These are phyloP conservation scores for Rutpela maculata DNA, from an alignment of 2,888 invertebrate species.

Conservation along the genomic window DNA sequence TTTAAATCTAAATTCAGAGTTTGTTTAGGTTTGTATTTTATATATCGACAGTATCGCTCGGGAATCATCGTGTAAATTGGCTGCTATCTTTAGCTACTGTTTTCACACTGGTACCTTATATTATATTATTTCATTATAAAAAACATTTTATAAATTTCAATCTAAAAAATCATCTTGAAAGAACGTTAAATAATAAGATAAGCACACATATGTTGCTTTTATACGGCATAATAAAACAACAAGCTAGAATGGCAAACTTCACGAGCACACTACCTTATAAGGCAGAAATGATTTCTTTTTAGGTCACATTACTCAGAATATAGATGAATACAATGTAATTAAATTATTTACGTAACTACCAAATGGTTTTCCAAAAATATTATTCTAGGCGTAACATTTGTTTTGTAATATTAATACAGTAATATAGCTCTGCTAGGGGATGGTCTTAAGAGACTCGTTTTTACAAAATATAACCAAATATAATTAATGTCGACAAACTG, in stretches of 20 bases:
- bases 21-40: no score
- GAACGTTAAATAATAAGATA: constrained; percentile 20
- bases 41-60: no score
- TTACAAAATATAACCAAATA: neutral
- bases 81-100: no score
- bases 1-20: no score
- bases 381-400: constrained; percentile 2
- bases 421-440: neutral
- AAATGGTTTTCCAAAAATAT: constrained; percentile 44
- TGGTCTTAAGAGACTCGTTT: neutral
- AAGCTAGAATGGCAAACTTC: constrained; percentile 49
- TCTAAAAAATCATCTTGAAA: constrained; percentile 15
- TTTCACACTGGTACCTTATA: neutral
- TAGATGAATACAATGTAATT: constrained; percentile 50
- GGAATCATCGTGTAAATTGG: no score
- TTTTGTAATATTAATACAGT: neutral
- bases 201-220: constrained; percentile 60
- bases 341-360: constrained; percentile 50
- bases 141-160: neutral
- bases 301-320: constrained; percentile 63
- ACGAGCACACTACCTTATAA: constrained; percentile 57
- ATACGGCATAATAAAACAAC: constrained; percentile 40
- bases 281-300: constrained; percentile 62
- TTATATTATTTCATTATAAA: neutral
- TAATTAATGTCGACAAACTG: no score